These are phyloP conservation scores for Drosophila pseudoobscura DNA, from an alignment of 1,140 invertebrate genomes.

Conservation along the genomic window DNA sequence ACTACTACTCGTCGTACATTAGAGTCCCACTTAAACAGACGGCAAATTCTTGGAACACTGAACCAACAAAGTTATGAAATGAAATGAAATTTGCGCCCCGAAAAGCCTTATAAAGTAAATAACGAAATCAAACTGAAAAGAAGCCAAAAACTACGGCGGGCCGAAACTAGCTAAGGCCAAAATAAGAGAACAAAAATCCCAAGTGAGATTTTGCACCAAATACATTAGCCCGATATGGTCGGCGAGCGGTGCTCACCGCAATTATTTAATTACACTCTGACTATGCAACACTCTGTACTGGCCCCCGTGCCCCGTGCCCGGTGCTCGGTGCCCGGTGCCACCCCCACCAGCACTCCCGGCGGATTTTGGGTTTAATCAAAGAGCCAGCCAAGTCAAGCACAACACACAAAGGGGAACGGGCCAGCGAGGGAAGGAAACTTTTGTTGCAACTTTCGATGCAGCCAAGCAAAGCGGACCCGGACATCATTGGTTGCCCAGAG, in stretches of 20 bases:
- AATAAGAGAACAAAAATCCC: slow-evolving; percentile 28
- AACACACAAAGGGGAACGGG: slow-evolving; percentile 39
- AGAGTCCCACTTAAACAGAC: slow-evolving; percentile 17
- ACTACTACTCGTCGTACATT: too few species aligned
- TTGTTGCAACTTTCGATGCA: slow-evolving; percentile 72
- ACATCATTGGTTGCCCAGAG: background rate
- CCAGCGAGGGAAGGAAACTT: slow-evolving; percentile 53
- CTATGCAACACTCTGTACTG: slow-evolving; percentile 2
- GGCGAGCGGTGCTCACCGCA: slow-evolving; percentile 60
- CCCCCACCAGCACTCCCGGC: slow-evolving; percentile 1
- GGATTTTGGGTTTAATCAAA: slow-evolving; percentile 66
- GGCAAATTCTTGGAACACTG: slow-evolving; percentile 25
- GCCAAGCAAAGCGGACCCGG: slow-evolving; percentile 55
- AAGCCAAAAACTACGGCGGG: slow-evolving; percentile 26
- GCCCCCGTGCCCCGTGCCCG: background rate
- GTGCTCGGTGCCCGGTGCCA: too few species aligned
- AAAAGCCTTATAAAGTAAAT: slow-evolving; percentile 51
- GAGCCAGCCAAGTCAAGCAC: slow-evolving; percentile 60
- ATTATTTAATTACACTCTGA: slow-evolving; percentile 74
- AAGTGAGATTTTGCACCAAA: slow-evolving; percentile 60
- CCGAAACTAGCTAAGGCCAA: background rate
- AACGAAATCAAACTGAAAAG: slow-evolving; percentile 38
- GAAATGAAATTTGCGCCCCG: slow-evolving; percentile 64
- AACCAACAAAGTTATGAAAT: slow-evolving; percentile 66
- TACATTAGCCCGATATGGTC: slow-evolving; percentile 73